Conservation (phyloP, 2,797 vertebrate genomes). For the Hirundo rustica region DNA sequence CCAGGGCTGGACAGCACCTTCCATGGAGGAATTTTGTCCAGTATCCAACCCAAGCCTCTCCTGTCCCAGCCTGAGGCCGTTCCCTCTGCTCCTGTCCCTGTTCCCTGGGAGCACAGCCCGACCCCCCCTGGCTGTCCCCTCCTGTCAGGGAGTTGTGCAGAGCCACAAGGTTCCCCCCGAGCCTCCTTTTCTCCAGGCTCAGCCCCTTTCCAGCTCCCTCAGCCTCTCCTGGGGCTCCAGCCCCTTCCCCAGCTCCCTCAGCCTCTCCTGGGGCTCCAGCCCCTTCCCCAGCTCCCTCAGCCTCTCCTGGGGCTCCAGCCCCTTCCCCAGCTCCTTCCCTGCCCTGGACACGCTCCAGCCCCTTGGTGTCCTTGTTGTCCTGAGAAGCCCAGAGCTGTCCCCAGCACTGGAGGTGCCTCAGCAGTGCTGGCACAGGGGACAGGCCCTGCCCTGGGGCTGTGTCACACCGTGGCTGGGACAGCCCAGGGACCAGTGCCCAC, state of each 20-base stretch:
- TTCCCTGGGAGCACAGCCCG: background rate
- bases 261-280: background rate
- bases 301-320: background rate
- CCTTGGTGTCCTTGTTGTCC: too few relatives aligned
- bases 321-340: background rate
- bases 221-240: background rate
- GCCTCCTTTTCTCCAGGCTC: background rate
- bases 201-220: background rate
- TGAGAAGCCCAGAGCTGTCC: too few relatives aligned
- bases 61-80: background rate
- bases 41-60: fast-evolving
- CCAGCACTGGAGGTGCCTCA: background rate
- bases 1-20: too few relatives aligned
- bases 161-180: background rate
- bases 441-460: background rate
- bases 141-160: background rate
- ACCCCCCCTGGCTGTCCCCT: background rate
- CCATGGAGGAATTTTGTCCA: background rate
- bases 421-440: background rate
- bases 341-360: background rate
- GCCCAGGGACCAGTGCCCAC: background rate
- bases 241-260: background rate
- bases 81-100: background rate
- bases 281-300: background rate
- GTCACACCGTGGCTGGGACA: background rate